phyloP scores from a whole-genome alignment of 2,888 invertebrate genomes.

The Therioaphis trifolii region DNA sequence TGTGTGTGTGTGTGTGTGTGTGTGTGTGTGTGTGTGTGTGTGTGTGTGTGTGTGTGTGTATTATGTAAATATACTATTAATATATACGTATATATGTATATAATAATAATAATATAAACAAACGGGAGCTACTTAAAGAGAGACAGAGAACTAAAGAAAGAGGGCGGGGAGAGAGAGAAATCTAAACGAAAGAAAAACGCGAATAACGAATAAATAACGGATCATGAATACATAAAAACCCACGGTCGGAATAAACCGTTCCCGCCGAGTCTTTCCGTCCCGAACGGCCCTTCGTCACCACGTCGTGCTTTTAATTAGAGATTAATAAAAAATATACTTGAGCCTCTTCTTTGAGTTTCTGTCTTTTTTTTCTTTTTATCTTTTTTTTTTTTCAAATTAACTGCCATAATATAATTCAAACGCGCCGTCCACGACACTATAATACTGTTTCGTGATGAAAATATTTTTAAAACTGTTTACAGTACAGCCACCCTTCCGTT shows the following conservation, averaged over 20 bases:
- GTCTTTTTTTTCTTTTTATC: background rate
- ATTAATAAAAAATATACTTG: constrained; percentile 13
- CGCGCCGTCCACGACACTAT: background rate
- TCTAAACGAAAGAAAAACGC: background rate
- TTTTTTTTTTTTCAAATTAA: background rate
- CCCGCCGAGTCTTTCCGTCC: background rate
- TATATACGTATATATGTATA: no score
- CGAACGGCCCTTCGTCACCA: background rate
- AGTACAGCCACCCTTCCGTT: background rate
- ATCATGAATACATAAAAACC: constrained; percentile 27
- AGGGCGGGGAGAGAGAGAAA: background rate
- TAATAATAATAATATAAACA: no score
- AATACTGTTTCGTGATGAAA: background rate
- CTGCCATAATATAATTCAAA: background rate
- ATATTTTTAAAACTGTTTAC: background rate
- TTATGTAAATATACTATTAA: no score
- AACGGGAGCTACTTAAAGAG: no score
- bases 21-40: no score
- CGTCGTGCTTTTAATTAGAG: constrained; percentile 3
- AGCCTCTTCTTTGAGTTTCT: background rate
- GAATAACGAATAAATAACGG: background rate
- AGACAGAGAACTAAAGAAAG: no score
- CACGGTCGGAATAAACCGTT: no score
- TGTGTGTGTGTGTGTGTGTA: no score
- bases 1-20: no score